These are phyloP conservation scores for Perithous albicinctus DNA, from an alignment of 2,888 invertebrate species.

Conservation along the genomic window DNA sequence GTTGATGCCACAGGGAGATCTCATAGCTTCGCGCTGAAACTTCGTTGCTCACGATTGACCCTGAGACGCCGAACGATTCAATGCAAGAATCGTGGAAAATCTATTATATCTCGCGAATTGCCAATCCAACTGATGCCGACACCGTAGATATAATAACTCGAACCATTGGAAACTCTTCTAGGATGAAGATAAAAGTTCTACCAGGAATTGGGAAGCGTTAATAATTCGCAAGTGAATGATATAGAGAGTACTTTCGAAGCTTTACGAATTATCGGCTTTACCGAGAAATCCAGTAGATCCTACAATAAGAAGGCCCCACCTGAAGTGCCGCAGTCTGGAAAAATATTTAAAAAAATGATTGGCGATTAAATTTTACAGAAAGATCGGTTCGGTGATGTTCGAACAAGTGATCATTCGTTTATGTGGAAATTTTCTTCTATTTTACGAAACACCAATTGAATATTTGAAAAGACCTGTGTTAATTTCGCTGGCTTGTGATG, in stretches of 20 bases:
- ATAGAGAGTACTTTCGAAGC: background rate
- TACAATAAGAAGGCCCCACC: too few relatives aligned
- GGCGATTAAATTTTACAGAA: too few relatives aligned
- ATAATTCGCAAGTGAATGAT: background rate
- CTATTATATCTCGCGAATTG: slow-evolving; percentile 7
- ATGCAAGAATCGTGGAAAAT: slow-evolving; percentile 50
- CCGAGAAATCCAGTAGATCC: slow-evolving; percentile 23
- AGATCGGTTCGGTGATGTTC: too few relatives aligned
- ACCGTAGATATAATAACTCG: background rate
- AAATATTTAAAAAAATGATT: too few relatives aligned
- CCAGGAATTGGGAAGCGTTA: slow-evolving; percentile 8
- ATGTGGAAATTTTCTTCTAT: too few relatives aligned
- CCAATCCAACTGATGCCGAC: background rate
- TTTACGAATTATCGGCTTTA: slow-evolving; percentile 42
- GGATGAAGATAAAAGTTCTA: slow-evolving; percentile 1
- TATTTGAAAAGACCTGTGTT: too few relatives aligned
- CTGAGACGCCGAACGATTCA: slow-evolving; percentile 42
- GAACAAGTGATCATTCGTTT: too few relatives aligned
- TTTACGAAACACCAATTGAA: too few relatives aligned
- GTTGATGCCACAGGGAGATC: slow-evolving; percentile 25
- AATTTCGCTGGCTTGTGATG: too few relatives aligned
- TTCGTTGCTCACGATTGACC: slow-evolving; percentile 50
- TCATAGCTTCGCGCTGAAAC: slow-evolving; percentile 42
- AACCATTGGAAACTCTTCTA: slow-evolving; percentile 4
- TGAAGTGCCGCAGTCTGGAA: too few relatives aligned